Evolutionary conservation across 2,113 vertebrate genomes (phyloP), one percentile per base, ranked within the genome.

Genomic region (Toxotes jaculatrix): DNA sequence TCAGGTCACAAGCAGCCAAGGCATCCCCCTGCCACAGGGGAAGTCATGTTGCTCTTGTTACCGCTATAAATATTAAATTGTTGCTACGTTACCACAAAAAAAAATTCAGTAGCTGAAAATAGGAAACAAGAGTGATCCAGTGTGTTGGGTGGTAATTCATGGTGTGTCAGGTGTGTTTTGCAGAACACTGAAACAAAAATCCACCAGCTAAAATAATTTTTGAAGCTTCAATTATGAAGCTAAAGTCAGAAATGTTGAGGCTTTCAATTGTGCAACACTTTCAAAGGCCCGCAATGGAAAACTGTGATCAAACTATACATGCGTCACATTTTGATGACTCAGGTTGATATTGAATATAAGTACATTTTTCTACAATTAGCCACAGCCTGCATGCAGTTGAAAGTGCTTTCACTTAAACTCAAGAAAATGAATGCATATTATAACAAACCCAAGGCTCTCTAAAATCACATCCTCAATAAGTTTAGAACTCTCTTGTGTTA

Each of bases 1-100:
- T 91, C 80, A 91, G 55, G 72, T 91, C 85, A 90, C 40, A 60
- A 55, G 68, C 71, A 67, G 12, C 1, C 3, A 42, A 71, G 49
- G 71, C 12, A 66, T 31, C 36, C 57, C 49, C 21, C 40, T 6
- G 31, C 36, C 36, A 47, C 60, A 49, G 62, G 47, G 64, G 83
- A 86, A 73, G 83, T 87, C 83, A 70, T 38, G 51, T 31, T 81
- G n/a, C 82, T 77, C 31, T 34, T 9, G 38, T 66, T 42, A 8
- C 27, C 34, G 60, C 40, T 55, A 56, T 62, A 85, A 83, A 87
- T 84, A 82, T 47, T 79, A 14, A 27, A 65, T 12, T 32, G 65
- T 79, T 77, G 56, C 83, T 38, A 71, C 61, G 85, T 59, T 60
- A 73, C 74, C 23, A 78, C 27, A 73, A 59, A 51, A 16, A 12